Evolutionary conservation across 2,113 vertebrate species (phyloP).

Genomic region (Pomatostomus ruficeps): DNA sequence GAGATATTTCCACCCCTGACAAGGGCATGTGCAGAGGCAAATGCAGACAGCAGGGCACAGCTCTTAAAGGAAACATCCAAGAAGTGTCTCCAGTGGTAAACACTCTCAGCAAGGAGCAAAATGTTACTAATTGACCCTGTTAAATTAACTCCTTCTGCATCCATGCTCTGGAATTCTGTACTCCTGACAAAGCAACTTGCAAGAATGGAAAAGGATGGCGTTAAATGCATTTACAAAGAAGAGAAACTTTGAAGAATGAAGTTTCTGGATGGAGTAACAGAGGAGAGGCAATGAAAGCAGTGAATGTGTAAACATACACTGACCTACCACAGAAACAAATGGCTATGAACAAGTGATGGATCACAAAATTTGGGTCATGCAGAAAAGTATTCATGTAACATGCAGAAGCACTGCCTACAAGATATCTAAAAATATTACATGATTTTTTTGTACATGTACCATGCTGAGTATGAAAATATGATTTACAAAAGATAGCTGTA

Average conservation of each 20-base stretch:
- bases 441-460: neutral
- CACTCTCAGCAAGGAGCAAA: neutral
- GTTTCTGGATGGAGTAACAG: neutral
- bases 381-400: neutral
- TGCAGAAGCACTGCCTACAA: neutral
- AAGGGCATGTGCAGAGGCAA: neutral
- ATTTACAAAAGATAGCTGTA: rapidly evolving
- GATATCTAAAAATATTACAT: neutral
- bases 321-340: neutral
- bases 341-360: neutral
- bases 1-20: neutral
- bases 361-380: neutral
- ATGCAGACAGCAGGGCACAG: neutral
- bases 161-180: neutral
- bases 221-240: neutral
- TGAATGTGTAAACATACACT: neutral
- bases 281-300: neutral
- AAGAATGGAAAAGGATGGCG: neutral
- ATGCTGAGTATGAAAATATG: neutral
- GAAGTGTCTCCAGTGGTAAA: neutral
- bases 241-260: neutral
- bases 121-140: neutral
- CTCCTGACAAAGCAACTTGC: neutral
- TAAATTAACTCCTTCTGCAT: neutral
- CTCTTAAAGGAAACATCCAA: neutral